Conservation (phyloP, 2,888 invertebrate genomes). For the Auanema sp. region DNA sequence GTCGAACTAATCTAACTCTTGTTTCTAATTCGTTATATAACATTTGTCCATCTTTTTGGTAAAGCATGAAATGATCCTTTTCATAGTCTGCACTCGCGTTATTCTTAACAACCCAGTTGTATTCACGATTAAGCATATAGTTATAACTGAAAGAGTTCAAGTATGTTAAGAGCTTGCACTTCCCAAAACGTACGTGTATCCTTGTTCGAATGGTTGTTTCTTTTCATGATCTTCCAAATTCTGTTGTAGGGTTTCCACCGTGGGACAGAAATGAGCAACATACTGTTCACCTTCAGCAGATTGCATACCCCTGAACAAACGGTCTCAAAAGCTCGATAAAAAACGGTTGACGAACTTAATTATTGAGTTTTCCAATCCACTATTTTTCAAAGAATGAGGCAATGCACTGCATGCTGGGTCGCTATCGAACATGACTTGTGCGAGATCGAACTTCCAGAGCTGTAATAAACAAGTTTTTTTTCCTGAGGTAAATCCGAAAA, state of each 20-base stretch:
- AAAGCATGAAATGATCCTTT: conserved; percentile 12
- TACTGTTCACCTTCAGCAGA: conserved; percentile 98
- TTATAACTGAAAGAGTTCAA: conserved; percentile 73
- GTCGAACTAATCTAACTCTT: conserved; percentile 64
- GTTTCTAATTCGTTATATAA: conserved; percentile 69
- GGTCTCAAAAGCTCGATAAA: not conserved
- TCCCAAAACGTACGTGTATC: not conserved
- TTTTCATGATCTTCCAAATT: conserved; percentile 80
- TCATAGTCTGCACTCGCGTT: conserved; percentile 54
- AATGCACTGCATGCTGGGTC: conserved; percentile 87
- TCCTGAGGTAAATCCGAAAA: not conserved
- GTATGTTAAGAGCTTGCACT: not conserved
- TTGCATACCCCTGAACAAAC: conserved; percentile 84
- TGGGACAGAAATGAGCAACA: conserved; percentile 95
- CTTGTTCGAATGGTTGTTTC: conserved; percentile 75
- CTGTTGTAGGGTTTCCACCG: conserved; percentile 86
- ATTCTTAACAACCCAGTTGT: conserved; percentile 98
- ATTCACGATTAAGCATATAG: conserved; percentile 94
- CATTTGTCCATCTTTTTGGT: conserved; percentile 38
- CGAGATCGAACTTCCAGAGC: conserved; percentile 96
- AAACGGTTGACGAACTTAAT: conserved; percentile 20
- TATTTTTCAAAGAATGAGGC: conserved; percentile 29
- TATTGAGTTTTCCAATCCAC: conserved; percentile 29
- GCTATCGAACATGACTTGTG: conserved; percentile 92
- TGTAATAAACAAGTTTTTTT: conserved; percentile 60